Conservation (phyloP, 2,888 invertebrate species). For the Parnassius smintheus region DNA sequence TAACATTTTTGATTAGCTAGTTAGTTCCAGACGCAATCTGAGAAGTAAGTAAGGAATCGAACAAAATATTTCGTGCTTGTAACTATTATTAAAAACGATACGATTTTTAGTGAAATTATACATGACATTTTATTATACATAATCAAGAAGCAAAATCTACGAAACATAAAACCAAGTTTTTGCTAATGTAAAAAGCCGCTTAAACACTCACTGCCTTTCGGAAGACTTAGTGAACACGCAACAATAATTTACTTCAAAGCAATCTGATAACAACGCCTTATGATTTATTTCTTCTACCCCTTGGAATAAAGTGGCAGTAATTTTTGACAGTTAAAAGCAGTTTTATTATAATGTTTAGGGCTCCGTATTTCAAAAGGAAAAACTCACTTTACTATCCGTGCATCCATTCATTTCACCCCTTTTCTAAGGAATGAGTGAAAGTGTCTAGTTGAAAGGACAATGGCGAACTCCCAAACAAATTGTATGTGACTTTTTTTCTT, state of each 20-base stretch:
- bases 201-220: not conserved
- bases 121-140: not conserved
- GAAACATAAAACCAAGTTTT: slow-evolving; percentile 5
- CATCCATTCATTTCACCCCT: too few relatives aligned
- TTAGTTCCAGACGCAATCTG: too few relatives aligned
- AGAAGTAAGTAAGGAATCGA: too few relatives aligned
- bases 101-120: slow-evolving; percentile 5
- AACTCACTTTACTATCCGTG: too few relatives aligned
- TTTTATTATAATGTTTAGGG: slow-evolving; percentile 3
- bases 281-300: not conserved
- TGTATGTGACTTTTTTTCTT: too few relatives aligned
- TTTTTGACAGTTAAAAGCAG: slow-evolving; percentile 1
- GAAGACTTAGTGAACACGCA: slow-evolving; percentile 17
- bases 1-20: too few relatives aligned
- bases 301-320: slow-evolving; percentile 4
- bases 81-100: not conserved
- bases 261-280: slow-evolving; percentile 12
- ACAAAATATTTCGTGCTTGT: slow-evolving; percentile 3
- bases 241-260: slow-evolving; percentile 13
- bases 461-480: too few relatives aligned
- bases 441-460: too few relatives aligned
- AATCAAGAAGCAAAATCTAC: slow-evolving; percentile 4
- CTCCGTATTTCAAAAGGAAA: too few relatives aligned
- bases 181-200: not conserved
- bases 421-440: too few relatives aligned